These are phyloP conservation scores for Wasmannia auropunctata DNA, from an alignment of 1,140 invertebrate species.

Conservation along the genomic window DNA sequence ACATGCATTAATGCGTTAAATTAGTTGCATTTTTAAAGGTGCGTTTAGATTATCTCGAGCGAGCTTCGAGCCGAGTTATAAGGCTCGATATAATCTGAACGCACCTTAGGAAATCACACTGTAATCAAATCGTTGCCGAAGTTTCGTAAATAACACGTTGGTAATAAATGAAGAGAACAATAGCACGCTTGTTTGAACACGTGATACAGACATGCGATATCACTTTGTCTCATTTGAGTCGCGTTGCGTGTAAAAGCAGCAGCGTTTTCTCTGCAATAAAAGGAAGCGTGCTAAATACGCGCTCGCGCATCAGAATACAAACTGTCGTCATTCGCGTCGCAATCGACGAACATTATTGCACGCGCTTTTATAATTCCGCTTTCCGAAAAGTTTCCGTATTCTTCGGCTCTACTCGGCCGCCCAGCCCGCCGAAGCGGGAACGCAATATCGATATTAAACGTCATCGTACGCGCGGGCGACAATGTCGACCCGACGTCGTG, in stretches of 20 bases:
- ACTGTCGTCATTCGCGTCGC: neutral
- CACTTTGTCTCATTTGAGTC: neutral
- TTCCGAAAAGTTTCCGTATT: neutral
- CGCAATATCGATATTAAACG: slow-evolving; percentile 30
- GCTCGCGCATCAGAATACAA: neutral
- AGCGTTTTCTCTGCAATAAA: neutral
- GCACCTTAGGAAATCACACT: neutral
- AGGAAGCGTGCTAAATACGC: neutral
- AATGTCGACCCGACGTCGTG: slow-evolving; percentile 1
- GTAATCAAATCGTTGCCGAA: neutral
- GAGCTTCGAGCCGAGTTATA: no score
- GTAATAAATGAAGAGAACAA: neutral
- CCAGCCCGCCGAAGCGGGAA: neutral
- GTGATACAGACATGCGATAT: neutral
- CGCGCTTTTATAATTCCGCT: neutral
- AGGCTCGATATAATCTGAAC: no score
- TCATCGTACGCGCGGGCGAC: neutral
- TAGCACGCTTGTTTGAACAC: neutral
- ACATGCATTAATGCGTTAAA: neutral
- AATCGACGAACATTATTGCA: neutral
- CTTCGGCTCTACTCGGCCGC: neutral
- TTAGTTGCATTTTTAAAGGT: neutral
- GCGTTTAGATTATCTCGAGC: no score
- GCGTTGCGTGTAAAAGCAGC: neutral
- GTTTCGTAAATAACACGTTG: neutral